A percentile compares a stretch with the other conserved stretches of the same genome.
Evolutionary conservation across 2,797 vertebrate species (phyloP).

Genomic region (Alosa sapidissima): DNA sequence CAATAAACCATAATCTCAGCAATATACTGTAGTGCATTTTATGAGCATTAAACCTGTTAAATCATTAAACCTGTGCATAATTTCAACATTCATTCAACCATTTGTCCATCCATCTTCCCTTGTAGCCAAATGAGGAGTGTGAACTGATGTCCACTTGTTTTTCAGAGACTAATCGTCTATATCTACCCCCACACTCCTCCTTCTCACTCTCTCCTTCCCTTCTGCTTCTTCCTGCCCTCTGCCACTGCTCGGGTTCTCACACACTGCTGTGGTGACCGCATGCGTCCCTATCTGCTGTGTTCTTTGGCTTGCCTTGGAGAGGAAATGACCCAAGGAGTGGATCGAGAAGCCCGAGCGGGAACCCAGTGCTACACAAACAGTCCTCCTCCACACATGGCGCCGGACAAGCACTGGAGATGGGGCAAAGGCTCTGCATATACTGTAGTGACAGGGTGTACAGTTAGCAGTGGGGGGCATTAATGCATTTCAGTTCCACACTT

Average conservation of each 20-base stretch:
- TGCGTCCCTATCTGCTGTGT: constrained; percentile 73
- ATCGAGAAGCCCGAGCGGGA: constrained; percentile 58
- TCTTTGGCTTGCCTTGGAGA: constrained; percentile 74
- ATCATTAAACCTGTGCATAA: no score
- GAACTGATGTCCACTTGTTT: neutral
- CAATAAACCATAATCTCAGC: no score
- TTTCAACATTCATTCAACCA: neutral
- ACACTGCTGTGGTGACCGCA: constrained; percentile 54
- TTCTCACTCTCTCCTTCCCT: neutral
- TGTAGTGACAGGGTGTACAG: no score
- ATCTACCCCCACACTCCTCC: neutral
- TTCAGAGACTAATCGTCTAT: neutral
- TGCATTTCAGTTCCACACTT: no score
- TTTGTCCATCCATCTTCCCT: neutral
- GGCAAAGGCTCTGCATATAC: neutral
- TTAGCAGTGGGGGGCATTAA: no score
- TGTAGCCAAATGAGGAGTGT: neutral
- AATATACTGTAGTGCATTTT: no score
- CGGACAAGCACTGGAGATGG: neutral
- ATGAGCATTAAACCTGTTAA: no score
- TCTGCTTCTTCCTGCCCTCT: constrained; percentile 58
- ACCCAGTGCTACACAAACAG: constrained; percentile 14
- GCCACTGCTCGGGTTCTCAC: constrained; percentile 67
- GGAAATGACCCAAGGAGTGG: constrained; percentile 73
- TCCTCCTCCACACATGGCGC: neutral